Evolutionary conservation across 2,888 invertebrate species (phyloP), one percentile per base, ranked within the genome.

Genomic region (Agrochola lota): DNA sequence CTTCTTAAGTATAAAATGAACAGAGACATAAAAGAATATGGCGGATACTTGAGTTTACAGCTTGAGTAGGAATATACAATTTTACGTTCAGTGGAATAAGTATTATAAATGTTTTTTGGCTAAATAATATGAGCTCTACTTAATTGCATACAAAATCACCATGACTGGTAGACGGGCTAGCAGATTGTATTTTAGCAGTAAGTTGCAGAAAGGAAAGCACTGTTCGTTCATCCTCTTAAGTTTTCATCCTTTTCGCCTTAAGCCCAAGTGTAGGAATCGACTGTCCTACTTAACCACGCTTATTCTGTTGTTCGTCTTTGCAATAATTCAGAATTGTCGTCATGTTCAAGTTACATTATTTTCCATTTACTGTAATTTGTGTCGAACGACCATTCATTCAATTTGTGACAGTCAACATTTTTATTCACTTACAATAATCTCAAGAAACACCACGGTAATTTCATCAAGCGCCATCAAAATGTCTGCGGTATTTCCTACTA

Each of bases 391-490:
- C 30, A 9, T 30, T 17, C 1, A n/a, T 79, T 46, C 23, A 35
- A 71, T 59, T 71, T 59, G 6, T 43, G 15, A 6, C 2, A 7
- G 20, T 52, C 11, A 64, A 52, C 1, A 43, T 66, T 43, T 75
- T 7, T 52, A 15, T 60, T 17, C 9, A 2, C n/a, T 59, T 7
- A 73, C 59, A 81, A 74, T 71, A 57, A 49, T 60, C 35, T 62
- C 40, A 73, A 9, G 49, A 30, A 70, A 71, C 67, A 40, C 11
- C 26, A 71, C 52, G 84, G 68, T 81, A 59, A 84, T 79, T 77
- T 73, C 62, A 77, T 75, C 77, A 71, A 78, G 78, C 52, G 55
- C 74, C 64, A 70, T 66, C 68, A 79, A 77, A 80, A 85, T 81
- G 35, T 78, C 62, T 71, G 73, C 62, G 71, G 40, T n/a, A 76